phyloP scores from a whole-genome alignment of 2,888 invertebrate species.

The Rhopalosiphum nymphaeae region DNA sequence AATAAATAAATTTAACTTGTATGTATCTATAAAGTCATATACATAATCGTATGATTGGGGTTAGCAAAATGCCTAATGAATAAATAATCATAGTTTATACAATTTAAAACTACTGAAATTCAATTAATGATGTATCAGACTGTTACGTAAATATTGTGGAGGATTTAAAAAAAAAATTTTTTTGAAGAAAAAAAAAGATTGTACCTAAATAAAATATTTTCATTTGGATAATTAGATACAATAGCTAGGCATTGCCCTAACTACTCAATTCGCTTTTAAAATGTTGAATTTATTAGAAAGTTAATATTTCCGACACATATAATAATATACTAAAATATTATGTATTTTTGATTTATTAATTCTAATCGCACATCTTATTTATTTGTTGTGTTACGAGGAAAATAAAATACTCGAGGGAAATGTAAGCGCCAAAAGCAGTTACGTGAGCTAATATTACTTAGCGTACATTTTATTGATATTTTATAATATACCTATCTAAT shows the following conservation, averaged over 20 bases:
- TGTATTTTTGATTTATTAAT: neutral
- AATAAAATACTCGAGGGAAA: neutral
- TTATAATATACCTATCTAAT: neutral
- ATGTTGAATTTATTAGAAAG: constrained; percentile 43
- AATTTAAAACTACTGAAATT: neutral
- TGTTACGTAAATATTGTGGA: neutral
- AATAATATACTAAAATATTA: neutral
- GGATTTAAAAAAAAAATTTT: no score
- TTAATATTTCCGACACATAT: neutral
- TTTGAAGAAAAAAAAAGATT: neutral
- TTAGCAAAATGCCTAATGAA: neutral
- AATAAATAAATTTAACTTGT: neutral
- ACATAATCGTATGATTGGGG: neutral
- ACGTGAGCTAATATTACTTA: neutral
- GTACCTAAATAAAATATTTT: neutral
- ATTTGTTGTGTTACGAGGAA: neutral
- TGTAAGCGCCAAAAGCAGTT: neutral
- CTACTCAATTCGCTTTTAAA: neutral
- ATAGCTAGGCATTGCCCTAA: neutral
- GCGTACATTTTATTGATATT: neutral
- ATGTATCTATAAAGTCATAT: neutral
- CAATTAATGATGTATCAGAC: neutral
- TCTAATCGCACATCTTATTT: neutral
- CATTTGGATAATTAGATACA: neutral
- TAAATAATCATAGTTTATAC: neutral